These are phyloP conservation scores for Gari tellinella DNA, from an alignment of 2,888 invertebrate species.

Conservation along the genomic window DNA sequence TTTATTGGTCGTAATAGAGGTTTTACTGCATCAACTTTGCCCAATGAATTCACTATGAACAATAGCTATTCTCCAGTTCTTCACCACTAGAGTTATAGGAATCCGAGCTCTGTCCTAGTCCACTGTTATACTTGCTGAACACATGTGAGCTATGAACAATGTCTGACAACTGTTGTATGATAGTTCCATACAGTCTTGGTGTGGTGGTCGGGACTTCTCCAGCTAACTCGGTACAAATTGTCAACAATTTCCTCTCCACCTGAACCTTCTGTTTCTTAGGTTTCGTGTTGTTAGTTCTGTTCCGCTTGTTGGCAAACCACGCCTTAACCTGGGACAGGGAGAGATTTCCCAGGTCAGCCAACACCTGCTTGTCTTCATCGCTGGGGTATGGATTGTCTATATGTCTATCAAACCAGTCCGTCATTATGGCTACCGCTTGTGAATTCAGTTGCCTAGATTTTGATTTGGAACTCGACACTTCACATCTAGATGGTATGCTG, in stretches of 20 bases:
- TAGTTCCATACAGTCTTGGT: slow-evolving; percentile 67
- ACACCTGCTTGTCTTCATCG: slow-evolving; percentile 74
- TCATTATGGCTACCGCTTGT: slow-evolving; percentile 74
- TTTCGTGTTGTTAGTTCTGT: slow-evolving; percentile 80
- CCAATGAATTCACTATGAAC: too few species aligned
- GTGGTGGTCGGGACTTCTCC: slow-evolving; percentile 35
- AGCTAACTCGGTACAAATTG: slow-evolving; percentile 67
- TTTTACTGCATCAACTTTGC: too few species aligned
- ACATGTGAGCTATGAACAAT: slow-evolving; percentile 69
- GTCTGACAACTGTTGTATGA: slow-evolving; percentile 71
- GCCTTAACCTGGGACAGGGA: slow-evolving; percentile 78
- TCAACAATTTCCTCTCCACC: slow-evolving; percentile 68
- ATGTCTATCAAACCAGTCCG: slow-evolving; percentile 76
- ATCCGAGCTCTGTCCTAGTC: too few species aligned
- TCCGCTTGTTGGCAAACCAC: slow-evolving; percentile 82
- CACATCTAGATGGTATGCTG: slow-evolving; percentile 56
- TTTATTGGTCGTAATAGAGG: too few species aligned
- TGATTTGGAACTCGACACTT: slow-evolving; percentile 53
- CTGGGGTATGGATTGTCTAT: slow-evolving; percentile 78
- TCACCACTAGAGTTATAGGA: too few species aligned
- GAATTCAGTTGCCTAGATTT: slow-evolving; percentile 71
- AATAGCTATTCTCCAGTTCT: too few species aligned
- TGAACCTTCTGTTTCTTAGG: slow-evolving; percentile 76
- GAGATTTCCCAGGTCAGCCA: slow-evolving; percentile 75
- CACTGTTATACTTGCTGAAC: slow-evolving; percentile 49